Base-by-base conservation (phyloP, 2,797 vertebrate genomes). In the Gastrophryne carolinensis region DNA sequence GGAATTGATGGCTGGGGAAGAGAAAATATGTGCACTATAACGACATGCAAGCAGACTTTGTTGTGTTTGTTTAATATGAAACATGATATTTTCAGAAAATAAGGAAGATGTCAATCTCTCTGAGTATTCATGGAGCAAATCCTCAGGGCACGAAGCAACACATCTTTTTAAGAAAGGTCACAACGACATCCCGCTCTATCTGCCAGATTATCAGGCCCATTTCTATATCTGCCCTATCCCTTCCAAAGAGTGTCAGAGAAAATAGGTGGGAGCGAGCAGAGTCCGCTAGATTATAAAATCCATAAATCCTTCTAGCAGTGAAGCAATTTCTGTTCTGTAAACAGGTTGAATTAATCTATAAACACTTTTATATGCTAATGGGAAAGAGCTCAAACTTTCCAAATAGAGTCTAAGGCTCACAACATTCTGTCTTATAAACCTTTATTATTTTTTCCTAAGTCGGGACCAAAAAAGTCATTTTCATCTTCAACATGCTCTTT, bases 361-460 rank as follows among this genome's bases (percentile, higher is more conserved):
- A 77, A 77, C 35, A 77, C 74, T 77, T 77, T 77, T 70, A 77
- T 70, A 71, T 77, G 66, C 67, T 77, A 77, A 77, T 76, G 57
- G 49, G 12, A 69, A 65, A 5, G 1, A 30, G 26, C 56, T 50
- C 12, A 61, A 68, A 75, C 41, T 75, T 60, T 73, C 47, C n/a
- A 29, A 61, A 62, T 47, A 67, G 52, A 68, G 30, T 52, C 30
- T 32, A 26, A 1, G 7, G 32, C 58, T 29, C 19, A 26, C 1
- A 11, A 44, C 1, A 15, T 29, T 29, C 21, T 37, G 11, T 66
- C 29, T 52, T 54, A 39, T 23, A 19, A 54, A 53, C 30, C 21
- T 39, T 50, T 44, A 44, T 17, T 17, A 29, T 56, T 37, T 63
- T 39, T 39, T 27, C 39, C 17, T 13, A 29, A 29, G 5, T n/a